phyloP scores from a whole-genome alignment of 2,797 vertebrate species.

The Enteromius anoplus region DNA sequence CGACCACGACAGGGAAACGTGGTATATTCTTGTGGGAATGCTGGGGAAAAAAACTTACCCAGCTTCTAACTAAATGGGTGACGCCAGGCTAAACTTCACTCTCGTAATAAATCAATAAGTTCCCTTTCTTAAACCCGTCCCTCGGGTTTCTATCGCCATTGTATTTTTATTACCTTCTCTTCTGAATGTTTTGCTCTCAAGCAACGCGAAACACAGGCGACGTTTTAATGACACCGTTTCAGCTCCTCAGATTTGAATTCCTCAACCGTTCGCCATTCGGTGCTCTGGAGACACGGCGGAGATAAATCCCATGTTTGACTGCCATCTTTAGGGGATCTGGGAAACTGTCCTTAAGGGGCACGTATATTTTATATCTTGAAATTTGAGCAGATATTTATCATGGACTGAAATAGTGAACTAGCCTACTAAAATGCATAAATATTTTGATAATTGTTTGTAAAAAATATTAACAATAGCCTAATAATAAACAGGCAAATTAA shows the following conservation, averaged over 20 bases:
- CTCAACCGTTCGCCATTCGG: conserved; percentile 72
- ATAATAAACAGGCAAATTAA: not conserved
- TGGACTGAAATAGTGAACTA: not conserved
- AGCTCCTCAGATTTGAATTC: conserved; percentile 77
- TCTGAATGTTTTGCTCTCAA: conserved; percentile 71
- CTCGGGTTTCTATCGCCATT: conserved; percentile 66
- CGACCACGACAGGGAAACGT: conserved; percentile 10
- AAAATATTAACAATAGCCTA: not conserved
- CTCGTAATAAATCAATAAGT: conserved; percentile 73
- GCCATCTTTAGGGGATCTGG: conserved; percentile 93
- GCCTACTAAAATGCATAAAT: not conserved
- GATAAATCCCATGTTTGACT: conserved; percentile 86
- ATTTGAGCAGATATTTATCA: not conserved
- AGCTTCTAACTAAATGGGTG: conserved; percentile 19
- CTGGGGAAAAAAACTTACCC: not conserved
- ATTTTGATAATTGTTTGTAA: not conserved
- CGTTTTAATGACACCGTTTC: conserved; percentile 76
- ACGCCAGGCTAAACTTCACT: conserved; percentile 66
- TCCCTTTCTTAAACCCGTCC: conserved; percentile 49
- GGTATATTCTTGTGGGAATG: conserved; percentile 4
- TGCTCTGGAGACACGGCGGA: conserved; percentile 72
- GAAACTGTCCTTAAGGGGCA: conserved; percentile 78
- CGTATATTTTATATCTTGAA: conserved; percentile 55
- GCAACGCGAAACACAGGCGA: conserved; percentile 70
- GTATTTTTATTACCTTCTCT: conserved; percentile 72